phyloP scores from a whole-genome alignment of 37 sponge, comb jelly and placozoan species.

The Hexactinellida sp. region DNA sequence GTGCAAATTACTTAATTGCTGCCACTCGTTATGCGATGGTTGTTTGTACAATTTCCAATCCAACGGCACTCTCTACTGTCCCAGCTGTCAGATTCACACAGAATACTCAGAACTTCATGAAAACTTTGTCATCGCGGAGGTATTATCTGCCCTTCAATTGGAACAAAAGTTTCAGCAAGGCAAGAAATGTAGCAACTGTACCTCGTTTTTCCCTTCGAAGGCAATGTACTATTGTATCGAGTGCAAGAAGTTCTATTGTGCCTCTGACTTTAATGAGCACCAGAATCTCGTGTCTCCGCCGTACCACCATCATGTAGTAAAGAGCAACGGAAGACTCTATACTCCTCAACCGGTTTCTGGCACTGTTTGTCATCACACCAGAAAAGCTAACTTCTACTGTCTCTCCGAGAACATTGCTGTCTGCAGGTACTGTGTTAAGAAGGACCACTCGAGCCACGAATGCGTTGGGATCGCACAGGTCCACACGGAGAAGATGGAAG shows the following conservation, averaged over 20 bases:
- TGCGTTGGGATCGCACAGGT: neutral
- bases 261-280: neutral
- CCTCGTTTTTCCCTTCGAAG: neutral
- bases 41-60: neutral
- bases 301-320: neutral
- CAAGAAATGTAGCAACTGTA: neutral
- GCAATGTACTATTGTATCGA: neutral
- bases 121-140: neutral
- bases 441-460: neutral
- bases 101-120: neutral
- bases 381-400: constrained; percentile 1
- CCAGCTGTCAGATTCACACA: neutral
- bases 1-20: neutral
- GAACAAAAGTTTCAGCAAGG: neutral
- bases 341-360: neutral
- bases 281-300: neutral
- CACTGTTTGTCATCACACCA: neutral
- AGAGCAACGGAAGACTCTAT: neutral
- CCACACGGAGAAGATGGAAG: neutral
- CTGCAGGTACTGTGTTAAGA: neutral
- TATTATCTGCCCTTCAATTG: neutral
- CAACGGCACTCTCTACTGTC: neutral
- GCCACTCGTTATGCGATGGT: neutral
- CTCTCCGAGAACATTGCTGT: neutral
- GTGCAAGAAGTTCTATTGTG: neutral